phyloP scores from a whole-genome alignment of 1,140 invertebrate genomes.

The Drosophila kohkoa region DNA sequence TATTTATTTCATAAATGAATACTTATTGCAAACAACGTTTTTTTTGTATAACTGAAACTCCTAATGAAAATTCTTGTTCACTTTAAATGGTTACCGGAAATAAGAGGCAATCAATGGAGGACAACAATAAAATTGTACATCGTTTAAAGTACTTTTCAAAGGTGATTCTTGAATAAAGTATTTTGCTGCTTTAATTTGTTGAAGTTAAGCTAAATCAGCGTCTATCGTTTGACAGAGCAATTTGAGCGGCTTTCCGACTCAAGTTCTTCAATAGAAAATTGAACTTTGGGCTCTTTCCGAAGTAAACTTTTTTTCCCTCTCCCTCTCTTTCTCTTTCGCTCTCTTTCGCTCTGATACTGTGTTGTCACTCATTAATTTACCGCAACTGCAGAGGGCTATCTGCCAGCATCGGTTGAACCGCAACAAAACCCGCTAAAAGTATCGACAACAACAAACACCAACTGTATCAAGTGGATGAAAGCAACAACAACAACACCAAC shows the following conservation, averaged over 20 bases:
- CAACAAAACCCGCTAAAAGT: conserved; percentile 46
- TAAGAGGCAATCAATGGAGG: no score
- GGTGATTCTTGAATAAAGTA: neutral
- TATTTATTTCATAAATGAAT: no score
- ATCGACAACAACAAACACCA: conserved; percentile 47
- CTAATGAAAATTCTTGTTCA: no score
- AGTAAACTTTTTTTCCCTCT: neutral
- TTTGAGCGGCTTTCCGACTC: conserved; percentile 14
- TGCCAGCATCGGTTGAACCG: conserved; percentile 48
- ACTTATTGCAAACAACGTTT: no score
- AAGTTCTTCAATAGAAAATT: conserved; percentile 21
- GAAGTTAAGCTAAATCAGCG: neutral
- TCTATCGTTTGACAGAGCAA: conserved; percentile 7
- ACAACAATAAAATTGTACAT: no score
- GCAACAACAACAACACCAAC: neutral
- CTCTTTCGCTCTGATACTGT: neutral
- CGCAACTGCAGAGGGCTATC: conserved; percentile 35
- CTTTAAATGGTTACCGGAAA: no score
- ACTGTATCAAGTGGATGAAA: conserved; percentile 16
- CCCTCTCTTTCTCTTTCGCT: neutral
- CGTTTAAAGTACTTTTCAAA: no score
- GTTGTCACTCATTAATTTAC: conserved; percentile 62
- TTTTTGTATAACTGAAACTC: no score
- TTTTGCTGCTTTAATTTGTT: neutral
- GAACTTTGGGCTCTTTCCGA: conserved; percentile 33